Base-by-base conservation (phyloP, 2,113 vertebrate species). In the Chionodraco myersi region DNA sequence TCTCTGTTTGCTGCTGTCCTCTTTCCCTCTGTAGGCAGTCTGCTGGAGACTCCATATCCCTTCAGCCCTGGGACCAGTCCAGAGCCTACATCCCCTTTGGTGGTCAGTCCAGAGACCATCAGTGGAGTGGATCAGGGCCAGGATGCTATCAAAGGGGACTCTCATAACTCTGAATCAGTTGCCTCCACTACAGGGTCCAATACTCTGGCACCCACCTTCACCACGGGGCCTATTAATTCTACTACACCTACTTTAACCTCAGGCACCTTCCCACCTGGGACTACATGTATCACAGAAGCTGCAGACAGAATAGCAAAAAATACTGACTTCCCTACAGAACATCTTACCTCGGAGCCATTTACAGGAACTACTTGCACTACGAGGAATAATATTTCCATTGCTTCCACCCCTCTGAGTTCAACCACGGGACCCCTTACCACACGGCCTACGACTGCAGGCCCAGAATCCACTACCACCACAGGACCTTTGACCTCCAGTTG, bases 21-120 rank as follows among this genome's bases (percentile, higher is more conserved):
- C 49, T 82, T 69, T 34, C 12, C 14, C 26, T 66, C 67, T 84
- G 9, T 60, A 94, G 93, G 89, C 62, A 94, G 92, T 76, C 56
- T 92, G 58, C 72, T 93, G 77, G 93, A 92, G 23, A 87, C 83
- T 66, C 85, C 78, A 12, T 89, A 80, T 87, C 77, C 80, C 23
- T 82, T 91, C 76, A 93, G 92, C 66, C 91, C 92, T 47, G 89
- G 85, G 58, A 91, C 87, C 41, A 93, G 92, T 88, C 89, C 92
- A 62, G 91, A 91, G 51, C 88, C 86, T 14, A 60, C 84, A 21
- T 91, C 85, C 36, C 87, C 90, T 14, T 53, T 89, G 44, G 71
- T 84, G 70, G 75, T 63, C 23, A 57, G 58, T 64, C 77, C 80
- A 68, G 86, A 87, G 63, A 74, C 71, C 54, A 84, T 64, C 56